Conservation (phyloP, 2,888 invertebrate species). For the Agrypnus murinus region DNA sequence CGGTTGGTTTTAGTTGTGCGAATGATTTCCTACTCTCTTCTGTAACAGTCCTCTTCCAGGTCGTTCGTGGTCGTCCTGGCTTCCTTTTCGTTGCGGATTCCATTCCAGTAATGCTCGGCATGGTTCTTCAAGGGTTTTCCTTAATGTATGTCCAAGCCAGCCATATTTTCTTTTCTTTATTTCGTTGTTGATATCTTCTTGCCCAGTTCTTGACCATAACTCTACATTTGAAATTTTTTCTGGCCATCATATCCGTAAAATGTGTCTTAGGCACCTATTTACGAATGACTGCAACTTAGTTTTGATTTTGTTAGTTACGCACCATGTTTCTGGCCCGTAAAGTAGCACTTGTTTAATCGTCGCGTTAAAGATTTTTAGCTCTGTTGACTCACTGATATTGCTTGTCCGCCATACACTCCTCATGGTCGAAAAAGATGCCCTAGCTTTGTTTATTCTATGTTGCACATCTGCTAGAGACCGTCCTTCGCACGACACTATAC, state of each 20-base stretch:
- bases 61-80: constrained; percentile 13
- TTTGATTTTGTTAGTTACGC: neutral
- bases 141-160: too few relatives aligned
- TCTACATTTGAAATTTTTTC: constrained; percentile 9
- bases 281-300: neutral
- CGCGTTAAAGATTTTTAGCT: neutral
- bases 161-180: constrained; percentile 10
- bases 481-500: neutral
- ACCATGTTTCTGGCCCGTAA: neutral
- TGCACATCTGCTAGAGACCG: neutral
- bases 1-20: neutral
- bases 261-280: neutral
- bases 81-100: constrained; percentile 17
- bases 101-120: constrained; percentile 7
- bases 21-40: constrained; percentile 6
- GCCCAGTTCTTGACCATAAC: constrained; percentile 2
- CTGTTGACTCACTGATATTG: neutral
- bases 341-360: neutral
- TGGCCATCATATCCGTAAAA: too few relatives aligned
- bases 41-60: constrained; percentile 10
- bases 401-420: constrained; percentile 10
- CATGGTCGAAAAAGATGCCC: neutral
- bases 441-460: constrained; percentile 7
- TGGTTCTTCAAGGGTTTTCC: constrained; percentile 1
- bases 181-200: neutral